These are phyloP conservation scores for Promerops cafer DNA, from an alignment of 2,113 vertebrate species.

Conservation along the genomic window DNA sequence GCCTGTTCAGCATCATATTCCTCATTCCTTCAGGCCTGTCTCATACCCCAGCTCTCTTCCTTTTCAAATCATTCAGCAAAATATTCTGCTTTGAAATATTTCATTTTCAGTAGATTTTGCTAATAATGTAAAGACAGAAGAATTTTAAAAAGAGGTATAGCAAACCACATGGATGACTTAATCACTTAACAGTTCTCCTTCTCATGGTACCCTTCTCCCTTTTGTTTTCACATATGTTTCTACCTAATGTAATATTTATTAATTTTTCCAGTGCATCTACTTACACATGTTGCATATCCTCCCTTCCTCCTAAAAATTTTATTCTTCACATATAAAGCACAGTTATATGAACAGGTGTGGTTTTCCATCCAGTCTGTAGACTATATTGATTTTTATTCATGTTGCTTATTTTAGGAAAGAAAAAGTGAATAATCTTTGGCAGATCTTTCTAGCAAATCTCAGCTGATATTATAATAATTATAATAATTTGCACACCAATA, in stretches of 20 bases:
- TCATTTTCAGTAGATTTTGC: not conserved
- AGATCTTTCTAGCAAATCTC: not conserved
- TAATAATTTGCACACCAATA: not conserved
- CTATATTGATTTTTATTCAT: not conserved
- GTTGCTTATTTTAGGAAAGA: not conserved
- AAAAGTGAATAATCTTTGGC: not conserved
- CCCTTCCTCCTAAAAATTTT: not conserved
- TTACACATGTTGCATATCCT: fast-evolving
- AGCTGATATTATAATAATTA: not conserved
- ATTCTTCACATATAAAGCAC: not conserved
- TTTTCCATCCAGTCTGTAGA: not conserved
- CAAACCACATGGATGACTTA: not conserved
- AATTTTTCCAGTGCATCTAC: not conserved
- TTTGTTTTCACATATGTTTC: not conserved
- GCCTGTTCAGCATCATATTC: not conserved
- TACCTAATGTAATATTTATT: not conserved
- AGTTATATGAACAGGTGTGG: not conserved
- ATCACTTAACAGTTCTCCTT: not conserved
- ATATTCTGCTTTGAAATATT: not conserved
- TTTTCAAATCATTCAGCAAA: not conserved
- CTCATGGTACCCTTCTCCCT: not conserved
- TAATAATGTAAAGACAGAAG: not conserved
- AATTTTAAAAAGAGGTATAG: not conserved
- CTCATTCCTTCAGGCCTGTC: not conserved
- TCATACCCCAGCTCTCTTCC: not conserved